A percentile compares a stretch with the other conserved stretches of the same genome.
These are phyloP conservation scores for Drosophila malerkotliana DNA, from an alignment of 1,140 invertebrate species.

Conservation along the genomic window DNA sequence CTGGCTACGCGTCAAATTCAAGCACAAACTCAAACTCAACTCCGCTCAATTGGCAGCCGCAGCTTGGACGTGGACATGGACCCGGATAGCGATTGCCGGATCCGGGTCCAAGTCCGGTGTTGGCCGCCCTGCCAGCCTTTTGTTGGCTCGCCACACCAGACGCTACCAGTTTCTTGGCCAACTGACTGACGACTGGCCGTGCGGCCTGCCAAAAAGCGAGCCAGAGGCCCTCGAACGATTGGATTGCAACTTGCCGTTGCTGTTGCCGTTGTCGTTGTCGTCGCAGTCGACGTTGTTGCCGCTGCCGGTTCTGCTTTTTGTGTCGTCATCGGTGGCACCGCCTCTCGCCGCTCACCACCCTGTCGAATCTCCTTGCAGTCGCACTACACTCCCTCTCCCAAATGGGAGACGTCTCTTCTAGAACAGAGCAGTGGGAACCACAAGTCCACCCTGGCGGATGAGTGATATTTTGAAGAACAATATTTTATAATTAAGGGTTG, in stretches of 20 bases:
- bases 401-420: not conserved
- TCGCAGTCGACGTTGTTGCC: constrained; percentile 40
- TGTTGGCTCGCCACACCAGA: constrained; percentile 82
- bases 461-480: not conserved
- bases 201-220: constrained; percentile 74
- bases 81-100: constrained; percentile 44
- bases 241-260: constrained; percentile 46
- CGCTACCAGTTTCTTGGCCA: constrained; percentile 84
- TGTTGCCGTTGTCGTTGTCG: constrained; percentile 40
- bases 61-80: constrained; percentile 30
- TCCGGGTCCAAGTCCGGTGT: constrained; percentile 67
- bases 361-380: constrained; percentile 7
- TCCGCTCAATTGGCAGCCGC: constrained; percentile 61
- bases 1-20: constrained; percentile 81
- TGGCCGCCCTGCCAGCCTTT: constrained; percentile 78
- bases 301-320: constrained; percentile 61
- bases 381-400: not conserved
- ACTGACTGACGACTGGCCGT: constrained; percentile 83
- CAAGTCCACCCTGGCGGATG: not conserved
- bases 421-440: constrained; percentile 3
- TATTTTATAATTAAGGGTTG: not conserved
- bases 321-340: constrained; percentile 66
- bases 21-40: constrained; percentile 46
- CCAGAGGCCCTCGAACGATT: constrained; percentile 75
- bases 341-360: constrained; percentile 27